These are phyloP conservation scores for Acronicta psi DNA, from an alignment of 2,888 invertebrate genomes.

Conservation along the genomic window DNA sequence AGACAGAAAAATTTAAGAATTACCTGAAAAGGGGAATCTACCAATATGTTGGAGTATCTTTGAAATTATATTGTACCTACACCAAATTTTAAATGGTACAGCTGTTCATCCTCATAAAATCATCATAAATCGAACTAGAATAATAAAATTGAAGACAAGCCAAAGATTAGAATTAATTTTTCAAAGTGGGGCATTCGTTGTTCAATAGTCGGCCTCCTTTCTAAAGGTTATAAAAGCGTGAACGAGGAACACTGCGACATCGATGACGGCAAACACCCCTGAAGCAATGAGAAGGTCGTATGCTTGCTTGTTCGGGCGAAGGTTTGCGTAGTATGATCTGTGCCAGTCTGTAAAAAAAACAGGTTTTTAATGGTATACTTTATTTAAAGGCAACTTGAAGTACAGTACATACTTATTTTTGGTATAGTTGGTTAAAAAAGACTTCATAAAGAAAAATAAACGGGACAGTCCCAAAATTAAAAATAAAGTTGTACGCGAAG, in stretches of 20 bases:
- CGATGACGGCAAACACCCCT: slow-evolving; percentile 90
- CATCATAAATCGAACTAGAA: slow-evolving; percentile 3
- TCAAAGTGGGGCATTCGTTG: slow-evolving; percentile 18
- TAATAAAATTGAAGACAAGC: slow-evolving; percentile 12
- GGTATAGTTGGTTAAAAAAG: too few species aligned
- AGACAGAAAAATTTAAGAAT: too few species aligned
- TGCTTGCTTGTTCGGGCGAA: slow-evolving; percentile 91
- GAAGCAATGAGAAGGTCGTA: slow-evolving; percentile 91
- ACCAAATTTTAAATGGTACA: too few species aligned
- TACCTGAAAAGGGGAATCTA: too few species aligned
- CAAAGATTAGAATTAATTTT: slow-evolving; percentile 18
- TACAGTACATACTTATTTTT: too few species aligned
- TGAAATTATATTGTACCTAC: too few species aligned
- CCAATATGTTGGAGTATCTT: too few species aligned
- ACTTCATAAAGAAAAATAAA: too few species aligned
- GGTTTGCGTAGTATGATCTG: slow-evolving; percentile 83
- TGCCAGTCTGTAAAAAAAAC: slow-evolving; percentile 81
- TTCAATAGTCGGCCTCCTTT: slow-evolving; percentile 86
- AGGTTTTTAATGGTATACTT: slow-evolving; percentile 23
- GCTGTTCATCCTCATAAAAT: too few species aligned
- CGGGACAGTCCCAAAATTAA: too few species aligned
- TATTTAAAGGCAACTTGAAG: slow-evolving; percentile 41
- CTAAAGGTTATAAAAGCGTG: slow-evolving; percentile 90
- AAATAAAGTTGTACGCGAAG: too few species aligned
- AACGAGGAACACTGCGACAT: slow-evolving; percentile 89